Percentiles rank a stretch among this genome's conserved stretches.
phyloP scores from a whole-genome alignment of 2,113 vertebrate species.

The Megaceryle maxima region DNA sequence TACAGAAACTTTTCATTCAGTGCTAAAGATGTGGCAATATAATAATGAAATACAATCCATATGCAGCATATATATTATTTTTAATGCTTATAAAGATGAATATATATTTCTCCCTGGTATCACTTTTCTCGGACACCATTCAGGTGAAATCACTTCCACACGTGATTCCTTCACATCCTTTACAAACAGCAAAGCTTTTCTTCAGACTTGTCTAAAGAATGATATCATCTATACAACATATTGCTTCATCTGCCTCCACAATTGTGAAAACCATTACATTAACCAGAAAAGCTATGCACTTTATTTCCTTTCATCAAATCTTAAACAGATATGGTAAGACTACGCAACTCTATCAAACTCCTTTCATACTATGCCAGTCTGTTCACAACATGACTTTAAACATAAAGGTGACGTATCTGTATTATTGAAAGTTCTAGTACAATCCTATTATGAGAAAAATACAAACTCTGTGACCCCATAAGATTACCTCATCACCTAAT shows the following conservation, averaged over 20 bases:
- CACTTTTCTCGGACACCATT: not conserved
- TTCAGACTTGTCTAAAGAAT: slow-evolving; percentile 6
- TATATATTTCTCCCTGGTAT: not conserved
- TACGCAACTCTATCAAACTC: not conserved
- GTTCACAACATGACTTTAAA: slow-evolving; percentile 26
- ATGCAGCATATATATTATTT: not conserved
- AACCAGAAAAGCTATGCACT: not conserved
- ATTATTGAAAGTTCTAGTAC: not conserved
- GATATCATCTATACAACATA: not conserved
- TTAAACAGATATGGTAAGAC: slow-evolving; percentile 37
- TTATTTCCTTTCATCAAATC: slow-evolving; percentile 19
- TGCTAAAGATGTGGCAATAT: not conserved
- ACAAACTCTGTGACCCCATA: not conserved
- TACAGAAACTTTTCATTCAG: not conserved
- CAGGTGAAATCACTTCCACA: not conserved
- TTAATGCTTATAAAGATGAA: not conserved
- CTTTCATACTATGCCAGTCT: not conserved
- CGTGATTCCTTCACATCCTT: not conserved
- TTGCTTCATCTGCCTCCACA: not conserved
- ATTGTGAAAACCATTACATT: not conserved
- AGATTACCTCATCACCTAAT: not conserved
- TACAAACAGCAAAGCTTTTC: not conserved
- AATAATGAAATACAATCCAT: not conserved
- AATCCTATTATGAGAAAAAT: not conserved
- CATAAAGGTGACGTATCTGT: not conserved